Conservation (phyloP, 2,113 vertebrate genomes). For the Athene cunicularia region DNA sequence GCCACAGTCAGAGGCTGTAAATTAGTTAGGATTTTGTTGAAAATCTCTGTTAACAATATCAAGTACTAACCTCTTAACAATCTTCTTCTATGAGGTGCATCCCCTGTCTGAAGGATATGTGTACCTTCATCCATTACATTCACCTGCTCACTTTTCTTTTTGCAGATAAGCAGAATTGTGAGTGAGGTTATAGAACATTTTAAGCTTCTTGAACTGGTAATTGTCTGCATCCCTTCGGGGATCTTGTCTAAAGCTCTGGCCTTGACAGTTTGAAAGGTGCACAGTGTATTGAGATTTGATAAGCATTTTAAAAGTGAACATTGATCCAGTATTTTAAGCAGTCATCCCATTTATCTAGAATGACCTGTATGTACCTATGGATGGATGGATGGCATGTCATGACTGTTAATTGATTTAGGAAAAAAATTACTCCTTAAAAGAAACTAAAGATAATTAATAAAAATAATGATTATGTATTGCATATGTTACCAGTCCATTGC, state of each 20-base stretch:
- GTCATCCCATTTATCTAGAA: not conserved
- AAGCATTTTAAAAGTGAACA: conserved; percentile 6
- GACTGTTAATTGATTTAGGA: not conserved
- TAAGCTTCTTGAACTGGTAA: not conserved
- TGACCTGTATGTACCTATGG: not conserved
- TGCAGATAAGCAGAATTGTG: not conserved
- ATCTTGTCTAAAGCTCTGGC: not conserved
- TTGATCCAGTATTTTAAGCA: not conserved
- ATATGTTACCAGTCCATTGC: not conserved
- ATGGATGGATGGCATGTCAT: not conserved
- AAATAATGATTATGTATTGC: not conserved
- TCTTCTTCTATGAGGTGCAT: not conserved
- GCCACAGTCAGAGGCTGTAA: not conserved
- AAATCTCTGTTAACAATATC: not conserved
- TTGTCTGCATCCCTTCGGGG: not conserved
- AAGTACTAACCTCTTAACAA: not conserved
- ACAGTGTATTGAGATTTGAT: not conserved
- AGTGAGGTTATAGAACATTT: not conserved
- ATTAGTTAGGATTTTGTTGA: not conserved
- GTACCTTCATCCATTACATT: not conserved
- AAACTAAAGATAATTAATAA: not conserved
- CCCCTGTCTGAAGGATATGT: not conserved
- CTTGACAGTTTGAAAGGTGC: conserved; percentile 1
- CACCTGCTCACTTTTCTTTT: not conserved
- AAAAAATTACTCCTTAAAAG: not conserved